phyloP scores from a whole-genome alignment of 2,888 invertebrate species.

The Drosophila algonquin region DNA sequence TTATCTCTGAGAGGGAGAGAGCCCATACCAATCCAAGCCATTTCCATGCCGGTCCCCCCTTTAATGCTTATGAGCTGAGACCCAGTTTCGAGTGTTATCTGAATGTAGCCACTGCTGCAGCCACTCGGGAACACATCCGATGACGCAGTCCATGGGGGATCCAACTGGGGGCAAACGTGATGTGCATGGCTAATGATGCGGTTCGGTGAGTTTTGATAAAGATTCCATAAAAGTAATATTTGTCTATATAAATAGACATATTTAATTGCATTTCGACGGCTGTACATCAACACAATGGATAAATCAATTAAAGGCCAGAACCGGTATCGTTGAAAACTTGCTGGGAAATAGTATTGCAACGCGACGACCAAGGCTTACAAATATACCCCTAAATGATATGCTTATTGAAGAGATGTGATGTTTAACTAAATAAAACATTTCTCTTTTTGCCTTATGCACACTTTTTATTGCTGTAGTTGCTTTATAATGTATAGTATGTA shows the following conservation, averaged over 20 bases:
- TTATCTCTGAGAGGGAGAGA: slow-evolving; percentile 41
- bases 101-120: slow-evolving; percentile 7
- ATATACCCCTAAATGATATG: background rate
- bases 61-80: slow-evolving; percentile 60
- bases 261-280: slow-evolving; percentile 51
- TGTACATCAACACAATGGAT: slow-evolving; percentile 31
- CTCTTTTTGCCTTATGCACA: background rate
- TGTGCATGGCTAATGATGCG: slow-evolving; percentile 66
- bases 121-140: background rate
- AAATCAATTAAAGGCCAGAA: slow-evolving; percentile 17
- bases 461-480: slow-evolving; percentile 26
- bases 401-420: too few species aligned
- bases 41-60: slow-evolving; percentile 66
- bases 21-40: background rate
- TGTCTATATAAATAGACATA: slow-evolving; percentile 29
- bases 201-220: slow-evolving; percentile 58
- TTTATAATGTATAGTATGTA: slow-evolving; percentile 22
- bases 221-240: slow-evolving; percentile 55
- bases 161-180: slow-evolving; percentile 50
- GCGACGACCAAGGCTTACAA: background rate
- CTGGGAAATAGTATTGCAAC: background rate
- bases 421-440: slow-evolving; percentile 64
- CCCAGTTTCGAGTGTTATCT: slow-evolving; percentile 38
- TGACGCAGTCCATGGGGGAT: slow-evolving; percentile 13
- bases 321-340: slow-evolving; percentile 9